phyloP scores from a whole-genome alignment of 2,888 invertebrate genomes.

The Argyresthia goedartella region DNA sequence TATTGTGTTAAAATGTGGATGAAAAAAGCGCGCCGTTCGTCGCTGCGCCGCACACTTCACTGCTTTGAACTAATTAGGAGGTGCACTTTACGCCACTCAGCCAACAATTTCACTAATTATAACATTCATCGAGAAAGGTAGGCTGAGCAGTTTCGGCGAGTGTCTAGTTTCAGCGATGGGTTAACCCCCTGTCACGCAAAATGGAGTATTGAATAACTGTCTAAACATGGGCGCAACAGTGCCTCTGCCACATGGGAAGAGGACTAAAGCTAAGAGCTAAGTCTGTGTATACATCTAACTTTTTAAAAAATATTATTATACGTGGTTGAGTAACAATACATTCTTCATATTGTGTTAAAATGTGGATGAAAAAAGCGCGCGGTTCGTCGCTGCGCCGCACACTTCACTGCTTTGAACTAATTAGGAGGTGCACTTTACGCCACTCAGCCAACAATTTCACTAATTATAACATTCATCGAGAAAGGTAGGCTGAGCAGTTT shows the following conservation, averaged over 20 bases:
- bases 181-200: too few species aligned
- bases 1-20: slow-evolving; percentile 8
- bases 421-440: slow-evolving; percentile 15
- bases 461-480: slow-evolving; percentile 20
- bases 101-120: slow-evolving; percentile 22
- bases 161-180: too few species aligned
- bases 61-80: slow-evolving; percentile 27
- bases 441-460: slow-evolving; percentile 18
- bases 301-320: too few species aligned
- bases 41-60: slow-evolving; percentile 16
- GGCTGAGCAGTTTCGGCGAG: too few species aligned
- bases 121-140: slow-evolving; percentile 14
- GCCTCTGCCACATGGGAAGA: too few species aligned
- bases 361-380: slow-evolving; percentile 11
- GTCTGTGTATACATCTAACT: too few species aligned
- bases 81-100: slow-evolving; percentile 8
- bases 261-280: too few species aligned
- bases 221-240: too few species aligned
- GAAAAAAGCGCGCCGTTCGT: slow-evolving; percentile 12
- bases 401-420: slow-evolving; percentile 25
- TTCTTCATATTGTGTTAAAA: slow-evolving; percentile 7
- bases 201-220: too few species aligned
- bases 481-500: not conserved
- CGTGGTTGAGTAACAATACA: not conserved
- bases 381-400: slow-evolving; percentile 12